phyloP scores from a whole-genome alignment of 2,888 invertebrate species.

The Oscheius sp. region DNA sequence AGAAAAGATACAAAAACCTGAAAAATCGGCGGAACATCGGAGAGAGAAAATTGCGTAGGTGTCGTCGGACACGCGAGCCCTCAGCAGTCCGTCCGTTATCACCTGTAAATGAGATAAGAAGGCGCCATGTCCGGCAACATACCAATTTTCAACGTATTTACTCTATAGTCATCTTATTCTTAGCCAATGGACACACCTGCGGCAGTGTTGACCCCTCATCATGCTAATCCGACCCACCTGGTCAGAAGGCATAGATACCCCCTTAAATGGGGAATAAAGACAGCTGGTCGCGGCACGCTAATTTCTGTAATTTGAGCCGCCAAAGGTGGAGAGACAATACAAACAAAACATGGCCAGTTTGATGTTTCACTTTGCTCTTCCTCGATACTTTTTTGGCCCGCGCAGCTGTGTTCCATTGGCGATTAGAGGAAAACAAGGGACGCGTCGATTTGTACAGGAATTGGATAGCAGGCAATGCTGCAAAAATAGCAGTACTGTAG shows the following conservation, averaged over 20 bases:
- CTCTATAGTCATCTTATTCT: neutral
- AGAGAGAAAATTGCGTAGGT: neutral
- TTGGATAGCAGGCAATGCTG: too few species aligned
- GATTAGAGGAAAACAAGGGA: too few species aligned
- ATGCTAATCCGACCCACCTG: constrained; percentile 23
- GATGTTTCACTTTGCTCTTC: too few species aligned
- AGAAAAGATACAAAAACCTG: too few species aligned
- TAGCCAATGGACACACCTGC: constrained; percentile 20
- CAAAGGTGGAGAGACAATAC: neutral
- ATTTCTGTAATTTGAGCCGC: constrained; percentile 20
- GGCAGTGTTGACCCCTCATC: constrained; percentile 30
- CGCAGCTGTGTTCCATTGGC: too few species aligned
- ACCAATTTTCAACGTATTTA: neutral
- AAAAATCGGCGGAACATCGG: neutral
- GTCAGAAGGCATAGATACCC: constrained; percentile 18
- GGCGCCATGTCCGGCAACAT: constrained; percentile 18
- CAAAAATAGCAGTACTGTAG: too few species aligned
- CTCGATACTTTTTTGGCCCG: too few species aligned
- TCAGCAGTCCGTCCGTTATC: neutral
- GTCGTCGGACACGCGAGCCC: neutral
- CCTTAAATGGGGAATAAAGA: neutral
- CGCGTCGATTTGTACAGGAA: too few species aligned
- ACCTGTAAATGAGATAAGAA: constrained; percentile 19
- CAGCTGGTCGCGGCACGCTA: constrained; percentile 10
- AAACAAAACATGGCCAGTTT: neutral